A percentile compares a stretch with the other conserved stretches of the same genome.
phyloP scores from a whole-genome alignment of 2,113 vertebrate genomes.

The Ophthalmolycus amberensis region DNA sequence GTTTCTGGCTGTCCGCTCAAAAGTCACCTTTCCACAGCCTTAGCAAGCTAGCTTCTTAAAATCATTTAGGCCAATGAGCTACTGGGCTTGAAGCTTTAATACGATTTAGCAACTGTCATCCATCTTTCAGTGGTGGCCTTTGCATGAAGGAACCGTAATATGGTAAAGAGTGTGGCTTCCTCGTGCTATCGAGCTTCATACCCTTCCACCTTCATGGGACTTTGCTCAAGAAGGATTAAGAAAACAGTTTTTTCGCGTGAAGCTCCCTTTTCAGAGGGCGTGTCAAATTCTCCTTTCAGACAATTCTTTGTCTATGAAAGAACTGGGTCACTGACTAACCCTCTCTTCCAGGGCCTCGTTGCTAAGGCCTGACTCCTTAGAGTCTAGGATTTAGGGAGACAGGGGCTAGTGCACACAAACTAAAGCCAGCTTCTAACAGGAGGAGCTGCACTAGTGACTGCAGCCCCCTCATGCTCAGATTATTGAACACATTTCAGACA shows the following conservation, averaged over 20 bases:
- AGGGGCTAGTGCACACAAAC: slow-evolving; percentile 58
- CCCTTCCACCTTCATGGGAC: slow-evolving; percentile 54
- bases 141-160: slow-evolving; percentile 22
- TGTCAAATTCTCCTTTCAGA: slow-evolving; percentile 69
- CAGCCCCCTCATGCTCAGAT: slow-evolving; percentile 57
- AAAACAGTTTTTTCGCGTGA: slow-evolving; percentile 54
- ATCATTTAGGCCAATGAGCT: slow-evolving; percentile 47
- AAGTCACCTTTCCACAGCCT: slow-evolving; percentile 41
- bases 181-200: slow-evolving; percentile 20
- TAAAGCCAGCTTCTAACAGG: slow-evolving; percentile 62
- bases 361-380: slow-evolving; percentile 57
- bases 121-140: slow-evolving; percentile 46
- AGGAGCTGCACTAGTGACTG: slow-evolving; percentile 60
- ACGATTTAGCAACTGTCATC: slow-evolving; percentile 49
- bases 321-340: slow-evolving; percentile 75
- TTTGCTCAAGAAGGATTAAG: slow-evolving; percentile 61
- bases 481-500: slow-evolving; percentile 57
- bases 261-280: slow-evolving; percentile 49
- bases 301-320: slow-evolving; percentile 69
- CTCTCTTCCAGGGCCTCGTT: slow-evolving; percentile 57
- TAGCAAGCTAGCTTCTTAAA: slow-evolving; percentile 26
- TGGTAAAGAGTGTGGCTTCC: slow-evolving; percentile 23
- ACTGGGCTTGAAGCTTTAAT: slow-evolving; percentile 41
- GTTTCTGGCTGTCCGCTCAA: slow-evolving; percentile 45
- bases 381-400: slow-evolving; percentile 61